Evolutionary conservation across 1,140 invertebrate genomes (phyloP), one percentile per base, ranked within the genome.

Genomic region (Megalopta genalis): DNA sequence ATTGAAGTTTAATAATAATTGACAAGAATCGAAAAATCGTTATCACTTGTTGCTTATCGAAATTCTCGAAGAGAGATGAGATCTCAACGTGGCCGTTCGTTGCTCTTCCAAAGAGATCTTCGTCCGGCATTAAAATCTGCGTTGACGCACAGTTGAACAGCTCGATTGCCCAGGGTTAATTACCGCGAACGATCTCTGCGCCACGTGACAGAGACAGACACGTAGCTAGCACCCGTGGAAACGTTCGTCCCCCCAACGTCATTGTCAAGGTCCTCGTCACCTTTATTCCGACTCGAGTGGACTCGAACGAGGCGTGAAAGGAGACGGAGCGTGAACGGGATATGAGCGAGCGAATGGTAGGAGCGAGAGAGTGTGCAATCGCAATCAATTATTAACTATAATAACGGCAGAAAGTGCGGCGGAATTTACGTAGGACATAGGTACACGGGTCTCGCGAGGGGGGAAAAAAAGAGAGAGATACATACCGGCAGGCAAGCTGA

Each of bases 311-410:
- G 14, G 42, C 42, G 42, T 12, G 79, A 67, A 42, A 65, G 60
- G n/a, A 16, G 57, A n/a, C 18, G 57, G 57, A 60, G 82, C 18
- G 59, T 60, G 74, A 59, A 18, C n/a, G 39, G 14, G 57, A 4
- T 1, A 54, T n/a, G 71, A 25, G 18, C 21, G 73, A 21, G 54
- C 23, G 69, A 46, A 52, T 42, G 77, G n/a, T 7, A 32, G 18
- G 42, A 74, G 82, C 62, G 65, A 81, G 80, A 81, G 80, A 62
- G 27, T 80, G 73, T 76, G 68, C 83, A 85, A 84, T 78, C 76
- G 81, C 88, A 90, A 92, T 92, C 90, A 92, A 91, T 92, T 92
- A 92, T 88, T 92, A 92, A 90, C 49, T 89, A 87, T 92, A 90
- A 88, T 80, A 84, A 86, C 59, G 80, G 83, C 80, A 83, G 85